phyloP scores from a whole-genome alignment of 2,888 invertebrate genomes.

The Nemapogon koenigi region DNA sequence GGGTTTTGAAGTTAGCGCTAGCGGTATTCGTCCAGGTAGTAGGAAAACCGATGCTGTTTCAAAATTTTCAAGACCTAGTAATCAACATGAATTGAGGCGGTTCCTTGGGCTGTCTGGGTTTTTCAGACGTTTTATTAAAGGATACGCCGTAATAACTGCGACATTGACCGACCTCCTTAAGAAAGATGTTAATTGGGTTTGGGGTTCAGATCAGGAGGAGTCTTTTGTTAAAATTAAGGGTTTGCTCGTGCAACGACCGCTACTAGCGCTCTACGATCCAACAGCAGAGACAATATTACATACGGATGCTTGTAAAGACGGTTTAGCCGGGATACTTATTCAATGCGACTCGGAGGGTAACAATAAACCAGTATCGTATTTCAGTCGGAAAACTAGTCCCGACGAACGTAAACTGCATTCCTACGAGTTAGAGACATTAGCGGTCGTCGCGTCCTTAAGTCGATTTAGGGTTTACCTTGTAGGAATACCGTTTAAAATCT shows the following conservation, averaged over 20 bases:
- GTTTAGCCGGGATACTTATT: slow-evolving; percentile 23
- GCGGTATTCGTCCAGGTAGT: slow-evolving; percentile 4
- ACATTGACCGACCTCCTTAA: slow-evolving; percentile 3
- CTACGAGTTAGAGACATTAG: slow-evolving; percentile 9
- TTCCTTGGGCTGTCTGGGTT: slow-evolving; percentile 19
- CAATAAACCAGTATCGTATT: slow-evolving; percentile 21
- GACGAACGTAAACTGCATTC: slow-evolving; percentile 10
- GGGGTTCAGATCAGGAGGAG: not conserved
- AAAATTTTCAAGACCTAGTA: slow-evolving; percentile 15
- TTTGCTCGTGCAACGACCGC: not conserved
- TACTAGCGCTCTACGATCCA: slow-evolving; percentile 20
- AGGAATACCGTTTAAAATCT: slow-evolving; percentile 7
- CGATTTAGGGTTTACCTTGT: slow-evolving; percentile 8
- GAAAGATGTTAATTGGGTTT: slow-evolving; percentile 1
- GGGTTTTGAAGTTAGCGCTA: slow-evolving; percentile 5
- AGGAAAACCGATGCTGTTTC: slow-evolving; percentile 7
- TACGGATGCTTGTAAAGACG: slow-evolving; percentile 24
- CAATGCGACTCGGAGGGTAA: slow-evolving; percentile 15
- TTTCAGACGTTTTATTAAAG: slow-evolving; percentile 19
- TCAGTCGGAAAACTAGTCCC: slow-evolving; percentile 21
- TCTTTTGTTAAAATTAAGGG: slow-evolving; percentile 3
- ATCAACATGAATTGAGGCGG: slow-evolving; percentile 16
- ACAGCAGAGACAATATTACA: slow-evolving; percentile 21
- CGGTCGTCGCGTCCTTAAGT: slow-evolving; percentile 7
- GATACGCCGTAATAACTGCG: slow-evolving; percentile 2